Evolutionary conservation across 2,797 vertebrate species (phyloP).

Genomic region (Sebastes iracundus): DNA sequence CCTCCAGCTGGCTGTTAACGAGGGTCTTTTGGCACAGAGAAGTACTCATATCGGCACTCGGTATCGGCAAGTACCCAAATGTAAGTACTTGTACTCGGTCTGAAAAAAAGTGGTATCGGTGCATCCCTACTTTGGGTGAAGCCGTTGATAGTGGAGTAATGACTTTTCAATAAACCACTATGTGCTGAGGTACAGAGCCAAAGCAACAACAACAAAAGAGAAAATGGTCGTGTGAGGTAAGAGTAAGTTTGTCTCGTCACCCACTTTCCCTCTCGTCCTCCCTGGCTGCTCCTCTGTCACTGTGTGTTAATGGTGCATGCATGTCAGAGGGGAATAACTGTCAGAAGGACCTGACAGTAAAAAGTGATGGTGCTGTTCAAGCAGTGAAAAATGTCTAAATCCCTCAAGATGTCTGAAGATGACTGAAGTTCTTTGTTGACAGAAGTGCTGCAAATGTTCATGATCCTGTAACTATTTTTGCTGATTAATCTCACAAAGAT

Average conservation of each 20-base stretch:
- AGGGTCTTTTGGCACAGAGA: too few species aligned
- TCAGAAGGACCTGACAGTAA: conserved; percentile 5
- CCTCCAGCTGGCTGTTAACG: too few species aligned
- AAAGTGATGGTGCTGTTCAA: not conserved
- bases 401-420: not conserved
- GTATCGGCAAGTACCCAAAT: too few species aligned
- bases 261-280: not conserved
- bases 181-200: not conserved
- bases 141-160: not conserved
- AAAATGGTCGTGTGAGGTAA: not conserved
- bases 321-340: conserved; percentile 8
- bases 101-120: too few species aligned
- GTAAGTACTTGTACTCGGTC: too few species aligned
- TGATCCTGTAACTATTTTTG: not conserved
- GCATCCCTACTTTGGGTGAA: not conserved
- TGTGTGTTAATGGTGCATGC: conserved; percentile 14
- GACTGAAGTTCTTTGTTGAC: not conserved
- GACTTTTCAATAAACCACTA: not conserved
- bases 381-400: not conserved
- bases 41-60: too few species aligned
- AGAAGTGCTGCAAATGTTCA: not conserved
- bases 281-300: conserved; percentile 4
- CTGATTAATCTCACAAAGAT: not conserved
- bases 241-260: not conserved
- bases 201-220: not conserved